Base-by-base conservation (phyloP, 2,113 vertebrate genomes). In the Leptodactylus fuscus region DNA sequence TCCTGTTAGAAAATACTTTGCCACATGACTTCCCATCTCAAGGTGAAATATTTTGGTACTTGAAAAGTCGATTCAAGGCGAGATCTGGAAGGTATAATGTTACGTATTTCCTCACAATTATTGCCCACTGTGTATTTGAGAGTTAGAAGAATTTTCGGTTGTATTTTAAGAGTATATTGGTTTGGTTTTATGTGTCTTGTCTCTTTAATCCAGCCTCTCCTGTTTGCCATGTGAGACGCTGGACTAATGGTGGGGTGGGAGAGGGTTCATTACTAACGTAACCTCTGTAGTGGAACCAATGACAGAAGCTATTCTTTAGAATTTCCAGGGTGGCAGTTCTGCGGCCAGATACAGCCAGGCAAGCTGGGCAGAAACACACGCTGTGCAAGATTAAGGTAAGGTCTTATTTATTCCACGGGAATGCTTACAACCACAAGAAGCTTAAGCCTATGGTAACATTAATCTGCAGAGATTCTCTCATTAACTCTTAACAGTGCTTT, bases 231-330 rank as follows among this genome's bases (percentile, higher is more conserved):
- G 84, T 81, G 84, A 86, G 84, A 86, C 84, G 49, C 84, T 86
- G 84, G 84, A 86, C 49, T 22, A 16, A 48, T 74, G 49, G 67
- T 49, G n/a, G 86, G 76, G 48, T 69, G 83, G 65, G 44, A 55
- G 55, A 38, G 81, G 44, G 85, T 44, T 81, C 84, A 62, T 86
- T 69, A 81, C 84, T 81, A 86, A 81, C 46, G 49, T 86, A 85
- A 4, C 92, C 95, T 89, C 94, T 94, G 94, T 94, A 95, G 95
- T 96, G 94, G 92, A 93, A 94, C 95, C 93, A 94, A 95, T 97
- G 95, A 97, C 95, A 96, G 96, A 96, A 96, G 96, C 96, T 97
- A 94, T 97, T 97, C 95, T 97, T 96, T 94, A 97, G 96, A 96
- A 94, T 97, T 96, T 96, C 92, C 95, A 97, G 96, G 95, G 93